Percentiles rank a stretch among this genome's conserved stretches.
phyloP scores from a whole-genome alignment of 2,888 invertebrate genomes.

The Anoplius nigerrimus region DNA sequence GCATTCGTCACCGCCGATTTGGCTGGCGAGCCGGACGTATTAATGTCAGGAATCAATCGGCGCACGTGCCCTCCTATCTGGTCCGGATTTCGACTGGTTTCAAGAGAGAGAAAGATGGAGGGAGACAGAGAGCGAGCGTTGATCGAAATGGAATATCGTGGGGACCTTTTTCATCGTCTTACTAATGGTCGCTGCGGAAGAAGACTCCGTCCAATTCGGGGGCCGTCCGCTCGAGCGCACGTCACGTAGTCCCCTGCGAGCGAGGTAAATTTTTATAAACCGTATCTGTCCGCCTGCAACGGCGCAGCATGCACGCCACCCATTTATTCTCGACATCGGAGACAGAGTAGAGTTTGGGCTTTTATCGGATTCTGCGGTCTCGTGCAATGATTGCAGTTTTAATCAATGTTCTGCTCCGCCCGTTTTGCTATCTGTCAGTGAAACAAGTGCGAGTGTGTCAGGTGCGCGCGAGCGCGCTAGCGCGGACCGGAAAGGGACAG shows the following conservation, averaged over 20 bases:
- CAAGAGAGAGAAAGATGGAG: too few species aligned
- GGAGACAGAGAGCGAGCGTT: too few species aligned
- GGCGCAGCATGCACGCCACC: slow-evolving; percentile 19
- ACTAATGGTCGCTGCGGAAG: too few species aligned
- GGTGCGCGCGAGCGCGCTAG: slow-evolving; percentile 13
- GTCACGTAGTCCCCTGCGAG: background rate
- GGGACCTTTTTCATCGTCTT: too few species aligned
- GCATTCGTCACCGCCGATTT: too few species aligned
- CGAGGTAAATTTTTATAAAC: slow-evolving; percentile 39
- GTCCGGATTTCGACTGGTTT: too few species aligned
- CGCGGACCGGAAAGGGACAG: background rate
- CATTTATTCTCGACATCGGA: slow-evolving; percentile 40
- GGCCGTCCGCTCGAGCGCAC: too few species aligned
- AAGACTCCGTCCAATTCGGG: too few species aligned
- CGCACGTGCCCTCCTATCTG: too few species aligned
- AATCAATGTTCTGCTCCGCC: slow-evolving; percentile 57
- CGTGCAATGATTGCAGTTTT: slow-evolving; percentile 61
- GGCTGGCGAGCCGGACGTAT: too few species aligned
- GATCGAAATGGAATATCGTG: too few species aligned
- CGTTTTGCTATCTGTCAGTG: slow-evolving; percentile 55
- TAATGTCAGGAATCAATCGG: too few species aligned
- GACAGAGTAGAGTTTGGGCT: slow-evolving; percentile 45
- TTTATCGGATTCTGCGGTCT: slow-evolving; percentile 61
- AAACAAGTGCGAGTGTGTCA: slow-evolving; percentile 27
- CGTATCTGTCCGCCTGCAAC: slow-evolving; percentile 17